phyloP scores from a whole-genome alignment of 1,140 invertebrate genomes.

The Nephila pilipes region DNA sequence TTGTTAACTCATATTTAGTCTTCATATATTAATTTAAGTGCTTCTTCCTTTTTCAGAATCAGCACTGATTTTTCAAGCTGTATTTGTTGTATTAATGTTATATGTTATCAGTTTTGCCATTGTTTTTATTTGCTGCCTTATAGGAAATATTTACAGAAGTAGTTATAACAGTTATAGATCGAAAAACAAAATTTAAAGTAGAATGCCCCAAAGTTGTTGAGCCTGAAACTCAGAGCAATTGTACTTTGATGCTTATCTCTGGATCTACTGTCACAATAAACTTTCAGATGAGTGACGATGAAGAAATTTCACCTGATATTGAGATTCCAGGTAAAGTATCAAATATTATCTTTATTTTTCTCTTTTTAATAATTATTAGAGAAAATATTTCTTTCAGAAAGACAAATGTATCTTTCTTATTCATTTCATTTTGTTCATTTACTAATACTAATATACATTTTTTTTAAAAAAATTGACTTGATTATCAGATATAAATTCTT shows the following conservation, averaged over 20 bases:
- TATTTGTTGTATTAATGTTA: too few species aligned
- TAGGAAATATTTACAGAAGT: constrained; percentile 48
- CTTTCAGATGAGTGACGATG: constrained; percentile 27
- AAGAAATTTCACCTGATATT: constrained; percentile 20
- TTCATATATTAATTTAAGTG: too few species aligned
- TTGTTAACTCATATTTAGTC: too few species aligned
- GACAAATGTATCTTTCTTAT: too few species aligned
- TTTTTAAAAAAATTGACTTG: too few species aligned
- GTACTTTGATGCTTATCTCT: not conserved
- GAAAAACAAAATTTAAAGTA: not conserved
- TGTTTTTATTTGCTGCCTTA: not conserved
- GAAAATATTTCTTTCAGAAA: not conserved
- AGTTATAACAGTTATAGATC: not conserved
- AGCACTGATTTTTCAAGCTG: too few species aligned
- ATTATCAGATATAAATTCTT: too few species aligned
- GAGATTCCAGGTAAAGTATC: constrained; percentile 51
- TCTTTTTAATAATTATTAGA: not conserved
- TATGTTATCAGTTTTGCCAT: too few species aligned
- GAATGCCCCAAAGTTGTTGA: constrained; percentile 43
- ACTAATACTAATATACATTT: too few species aligned
- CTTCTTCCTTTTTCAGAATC: too few species aligned
- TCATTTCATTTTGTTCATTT: too few species aligned
- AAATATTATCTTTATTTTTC: not conserved
- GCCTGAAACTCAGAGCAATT: not conserved
- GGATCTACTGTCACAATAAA: constrained; percentile 23